A percentile compares a stretch with the other conserved stretches of the same genome.
These are phyloP conservation scores for Solenopsis fugax DNA, from an alignment of 1,140 invertebrate genomes.

Conservation along the genomic window DNA sequence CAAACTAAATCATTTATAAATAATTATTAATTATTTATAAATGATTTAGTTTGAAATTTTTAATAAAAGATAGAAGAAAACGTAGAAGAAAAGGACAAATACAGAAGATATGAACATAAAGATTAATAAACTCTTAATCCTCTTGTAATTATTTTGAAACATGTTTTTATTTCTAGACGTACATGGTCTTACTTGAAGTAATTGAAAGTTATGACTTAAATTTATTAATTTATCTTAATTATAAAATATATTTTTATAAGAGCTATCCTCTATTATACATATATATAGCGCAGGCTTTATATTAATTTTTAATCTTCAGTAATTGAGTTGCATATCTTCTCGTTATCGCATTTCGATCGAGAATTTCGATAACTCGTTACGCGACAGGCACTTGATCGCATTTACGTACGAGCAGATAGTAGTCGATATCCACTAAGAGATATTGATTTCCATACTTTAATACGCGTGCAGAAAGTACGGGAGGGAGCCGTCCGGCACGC, in stretches of 20 bases:
- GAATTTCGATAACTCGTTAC: constrained; percentile 66
- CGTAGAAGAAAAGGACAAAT: too few species aligned
- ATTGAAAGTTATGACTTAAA: not conserved
- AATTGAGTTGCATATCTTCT: constrained; percentile 25
- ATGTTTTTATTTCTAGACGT: not conserved
- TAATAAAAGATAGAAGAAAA: too few species aligned
- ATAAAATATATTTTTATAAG: not conserved
- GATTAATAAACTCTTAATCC: not conserved
- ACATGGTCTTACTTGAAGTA: not conserved
- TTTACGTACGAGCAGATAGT: constrained; percentile 59
- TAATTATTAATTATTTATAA: constrained; percentile 19
- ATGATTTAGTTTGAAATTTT: too few species aligned
- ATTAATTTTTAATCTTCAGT: constrained; percentile 10
- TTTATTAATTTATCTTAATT: not conserved
- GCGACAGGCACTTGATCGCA: constrained; percentile 54
- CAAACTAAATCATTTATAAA: not conserved
- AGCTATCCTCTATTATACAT: not conserved
- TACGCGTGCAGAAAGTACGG: constrained; percentile 27
- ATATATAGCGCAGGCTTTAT: not conserved
- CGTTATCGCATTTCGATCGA: constrained; percentile 54
- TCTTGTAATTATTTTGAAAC: not conserved
- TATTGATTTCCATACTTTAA: constrained; percentile 66
- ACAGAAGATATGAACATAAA: too few species aligned
- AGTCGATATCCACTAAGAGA: constrained; percentile 45
- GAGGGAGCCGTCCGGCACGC: not conserved